A percentile compares a stretch with the other conserved stretches of the same genome.
These are phyloP conservation scores for Syngnathus typhle DNA, from an alignment of 2,113 vertebrate species.

Conservation along the genomic window DNA sequence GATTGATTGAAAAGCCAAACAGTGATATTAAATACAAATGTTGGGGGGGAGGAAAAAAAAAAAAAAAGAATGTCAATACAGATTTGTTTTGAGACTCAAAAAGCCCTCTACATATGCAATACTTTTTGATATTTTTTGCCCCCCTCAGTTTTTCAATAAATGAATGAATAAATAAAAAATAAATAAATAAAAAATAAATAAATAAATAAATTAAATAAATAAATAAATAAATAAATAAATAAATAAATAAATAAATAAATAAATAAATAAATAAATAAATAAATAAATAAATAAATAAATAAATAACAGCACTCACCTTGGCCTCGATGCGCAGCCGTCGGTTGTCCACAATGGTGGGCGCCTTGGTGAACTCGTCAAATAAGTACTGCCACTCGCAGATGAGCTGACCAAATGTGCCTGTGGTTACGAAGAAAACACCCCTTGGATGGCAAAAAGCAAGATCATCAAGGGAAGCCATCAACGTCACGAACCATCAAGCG, in stretches of 20 bases:
- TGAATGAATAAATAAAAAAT: no score
- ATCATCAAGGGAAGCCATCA: background rate
- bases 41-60: background rate
- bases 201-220: no score
- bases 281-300: no score
- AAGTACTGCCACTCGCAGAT: slow-evolving; percentile 96
- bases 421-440: slow-evolving; percentile 93
- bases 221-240: no score
- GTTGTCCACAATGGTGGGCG: slow-evolving; percentile 84
- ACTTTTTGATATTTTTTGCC: no score
- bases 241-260: no score
- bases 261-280: no score
- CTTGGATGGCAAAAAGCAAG: slow-evolving; percentile 51
- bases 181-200: no score
- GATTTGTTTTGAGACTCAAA: no score
- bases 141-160: no score
- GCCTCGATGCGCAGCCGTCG: slow-evolving; percentile 90
- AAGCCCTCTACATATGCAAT: no score
- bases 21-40: background rate
- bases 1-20: background rate
- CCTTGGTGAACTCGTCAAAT: slow-evolving; percentile 96
- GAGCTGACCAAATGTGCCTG: slow-evolving; percentile 91
- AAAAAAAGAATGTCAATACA: no score
- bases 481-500: background rate
- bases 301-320: slow-evolving; percentile 70